Base-by-base conservation (phyloP, 2,113 vertebrate genomes). In the Odocoileus virginianus region DNA sequence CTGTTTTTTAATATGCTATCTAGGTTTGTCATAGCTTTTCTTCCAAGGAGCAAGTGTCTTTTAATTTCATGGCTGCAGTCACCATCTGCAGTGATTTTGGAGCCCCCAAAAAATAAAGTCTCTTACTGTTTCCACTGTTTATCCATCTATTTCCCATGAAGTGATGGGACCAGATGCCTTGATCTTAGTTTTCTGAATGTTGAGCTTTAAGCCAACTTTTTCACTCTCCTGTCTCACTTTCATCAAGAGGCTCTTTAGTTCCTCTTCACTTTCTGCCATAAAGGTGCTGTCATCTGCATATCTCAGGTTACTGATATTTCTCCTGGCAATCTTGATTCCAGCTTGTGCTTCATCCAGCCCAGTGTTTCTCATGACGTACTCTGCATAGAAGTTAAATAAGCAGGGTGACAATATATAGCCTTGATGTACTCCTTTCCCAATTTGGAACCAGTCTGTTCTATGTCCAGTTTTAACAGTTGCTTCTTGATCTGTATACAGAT, bases 101-200 rank as follows among this genome's bases (percentile, higher is more conserved):
- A 36, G n/a, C 17, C n/a, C 64, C 8, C 8, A 0, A 0, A 21
- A 36, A 71, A 71, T 36, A 71, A 36, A 71, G 17, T 19, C n/a
- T 71, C 17, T 36, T n/a, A 36, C 17, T 67, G n/a, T 71, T 71
- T 36, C n/a, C 17, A 54, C 52, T 54, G 52, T 54, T 54, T 19
- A 4, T 6, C n/a, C 64, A 36, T 36, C n/a, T 71, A 21, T 71
- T 21, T 71, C n/a, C n/a, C 64, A 71, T 71, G 5, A 71, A 21
- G n/a, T 71, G n/a, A 71, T 36, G 17, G 17, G n/a, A 21, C 9
- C 64, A 71, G n/a, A 71, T 71, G n/a, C 8, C n/a, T 36, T 71
- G 64, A 71, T 71, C 64, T 71, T 71, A 36, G 9, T 11, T 71
- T 71, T 71, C 11, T 36, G 64, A 71, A 71, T 71, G n/a, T 21